Evolutionary conservation across 2,113 vertebrate genomes (phyloP).

Genomic region (Cacatua alba): DNA sequence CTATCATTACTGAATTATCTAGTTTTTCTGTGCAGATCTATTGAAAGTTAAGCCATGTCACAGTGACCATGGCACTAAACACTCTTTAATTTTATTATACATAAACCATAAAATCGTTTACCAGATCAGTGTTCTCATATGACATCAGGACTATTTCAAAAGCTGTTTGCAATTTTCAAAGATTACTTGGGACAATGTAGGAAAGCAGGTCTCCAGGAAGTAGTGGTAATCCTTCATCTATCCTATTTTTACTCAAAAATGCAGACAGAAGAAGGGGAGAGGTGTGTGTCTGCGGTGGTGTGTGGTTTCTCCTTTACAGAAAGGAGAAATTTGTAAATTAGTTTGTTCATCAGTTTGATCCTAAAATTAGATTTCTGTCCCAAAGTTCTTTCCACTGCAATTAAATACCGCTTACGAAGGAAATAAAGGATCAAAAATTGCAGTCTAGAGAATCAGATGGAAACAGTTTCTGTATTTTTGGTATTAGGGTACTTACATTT

Average conservation of each 20-base stretch:
- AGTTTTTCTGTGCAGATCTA: neutral
- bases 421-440: neutral
- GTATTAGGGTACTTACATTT: neutral
- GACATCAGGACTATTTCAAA: neutral
- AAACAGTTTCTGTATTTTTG: neutral
- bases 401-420: neutral
- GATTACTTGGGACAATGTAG: neutral
- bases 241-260: neutral
- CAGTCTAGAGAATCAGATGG: neutral
- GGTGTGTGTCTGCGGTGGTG: neutral
- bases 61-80: neutral
- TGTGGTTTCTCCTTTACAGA: neutral
- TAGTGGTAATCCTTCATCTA: neutral
- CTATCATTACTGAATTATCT: neutral
- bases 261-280: neutral
- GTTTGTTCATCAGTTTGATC: neutral
- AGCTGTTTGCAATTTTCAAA: neutral
- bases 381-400: neutral
- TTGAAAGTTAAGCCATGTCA: neutral
- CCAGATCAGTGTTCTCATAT: neutral
- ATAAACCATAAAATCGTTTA: neutral
- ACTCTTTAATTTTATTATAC: neutral
- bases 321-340: neutral
- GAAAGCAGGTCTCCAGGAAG: neutral
- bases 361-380: neutral